Base-by-base conservation (phyloP, 2,797 vertebrate genomes). In the Sebastiscus albofasciatus region DNA sequence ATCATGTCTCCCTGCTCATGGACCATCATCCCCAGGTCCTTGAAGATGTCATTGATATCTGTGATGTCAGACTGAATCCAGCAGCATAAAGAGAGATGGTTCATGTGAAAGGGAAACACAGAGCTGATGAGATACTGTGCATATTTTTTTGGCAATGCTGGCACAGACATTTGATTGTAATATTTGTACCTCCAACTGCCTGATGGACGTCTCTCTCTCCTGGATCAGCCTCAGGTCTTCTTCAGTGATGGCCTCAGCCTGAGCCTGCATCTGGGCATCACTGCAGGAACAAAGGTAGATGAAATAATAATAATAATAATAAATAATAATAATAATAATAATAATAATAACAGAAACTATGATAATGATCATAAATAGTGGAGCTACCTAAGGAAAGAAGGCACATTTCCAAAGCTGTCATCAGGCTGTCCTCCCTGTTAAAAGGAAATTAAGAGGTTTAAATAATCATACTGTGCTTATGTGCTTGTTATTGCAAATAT, bases 41-140 rank as follows among this genome's bases (percentile, higher is more conserved):
- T 99, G 95, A 99, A 99, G 94, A 99, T 99, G 95, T 98, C 97
- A 77, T 99, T 99, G 85, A 99, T 98, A 83, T 98, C 97, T 92
- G 96, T 95, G 92, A 99, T 99, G 94, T 99, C 98, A 69, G 97
- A 94, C 99, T 99, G 92, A 71, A 92, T 89, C 27, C 82, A 36
- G 59, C 36, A 79, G 77, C 64, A 86, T 1, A 73, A 54, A 83
- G 14, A 67, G 10, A 72, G 31, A 31, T 0, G 1, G 3, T 39
- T 55, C 18, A 55, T 8, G 24, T 36, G 22, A 61, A 74, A 14
- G 26, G 1, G 56, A 74, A 67, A 52, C 49, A 67, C 39, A 67
- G 10, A 72, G 20, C 55, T 26, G 42, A 73, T 16, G 55, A 34
- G 20, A 39, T 24, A 31, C 14, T 18, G 22, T n/a, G n/a, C 16